Base-by-base conservation (phyloP, 2,888 invertebrate species). In the Drosophila pullipes region DNA sequence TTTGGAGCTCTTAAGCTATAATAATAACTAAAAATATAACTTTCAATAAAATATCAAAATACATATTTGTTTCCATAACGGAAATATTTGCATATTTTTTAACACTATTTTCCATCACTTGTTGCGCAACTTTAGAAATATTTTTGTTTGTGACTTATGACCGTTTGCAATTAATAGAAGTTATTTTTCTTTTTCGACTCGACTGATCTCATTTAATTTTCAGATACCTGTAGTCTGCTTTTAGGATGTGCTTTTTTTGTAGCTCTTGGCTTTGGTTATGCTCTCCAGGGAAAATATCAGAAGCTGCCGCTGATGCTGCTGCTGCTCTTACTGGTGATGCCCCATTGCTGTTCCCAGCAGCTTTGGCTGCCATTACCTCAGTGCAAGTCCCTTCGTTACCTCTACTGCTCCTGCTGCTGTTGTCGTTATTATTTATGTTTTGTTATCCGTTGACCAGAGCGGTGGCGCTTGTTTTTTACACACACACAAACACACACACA, bases 391-490 rank as follows among this genome's bases (percentile, higher is more conserved):
- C 52, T 58, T n/a, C 28, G 53, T 41, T 69, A 39, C 50, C 22
- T 25, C 60, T 22, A 33, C 37, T 25, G 18, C 49, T 53, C 31
- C 28, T 39, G 28, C 69, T 49, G 63, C 76, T 70, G 33, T 72
- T 82, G 87, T 84, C 85, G 86, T 92, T 92, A 91, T 92, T 91
- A 91, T 91, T 91, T 92, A 92, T 92, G 92, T 87, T 86, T 87
- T 90, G 91, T 91, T 91, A 83, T 91, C 88, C 90, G 91, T 85
- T 90, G 85, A 86, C 89, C 89, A 90, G 89, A 91, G 89, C 80
- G 74, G 87, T 83, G 83, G 75, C 75, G 83, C 85, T 88, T 82
- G 85, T 85, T 90, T 83, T 81, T 75, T 76, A 66, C 49, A 63
- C 72, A 68, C 72, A 57, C 74, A 67, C 72, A 57, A 72, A 67